These are phyloP conservation scores for Gallinago jamesoni DNA, from an alignment of 2,113 vertebrate species.

Conservation along the genomic window DNA sequence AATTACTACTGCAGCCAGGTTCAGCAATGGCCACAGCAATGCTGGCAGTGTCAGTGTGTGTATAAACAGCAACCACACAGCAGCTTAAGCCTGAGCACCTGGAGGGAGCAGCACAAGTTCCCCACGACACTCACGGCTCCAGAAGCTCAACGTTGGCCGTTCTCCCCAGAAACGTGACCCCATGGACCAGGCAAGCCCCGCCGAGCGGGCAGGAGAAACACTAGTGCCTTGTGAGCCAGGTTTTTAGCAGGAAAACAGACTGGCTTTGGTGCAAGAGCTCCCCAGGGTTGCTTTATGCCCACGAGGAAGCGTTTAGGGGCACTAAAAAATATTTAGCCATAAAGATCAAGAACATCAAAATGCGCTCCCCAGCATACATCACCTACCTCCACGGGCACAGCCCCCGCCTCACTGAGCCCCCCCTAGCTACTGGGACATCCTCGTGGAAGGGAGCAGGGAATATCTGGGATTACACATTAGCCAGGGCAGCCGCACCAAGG, in stretches of 20 bases:
- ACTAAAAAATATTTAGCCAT: not conserved
- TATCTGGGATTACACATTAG: slow-evolving; percentile 49
- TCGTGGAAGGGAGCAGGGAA: not conserved
- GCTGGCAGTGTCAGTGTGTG: rapidly evolving
- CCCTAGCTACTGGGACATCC: slow-evolving; percentile 26
- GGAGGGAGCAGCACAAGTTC: not conserved
- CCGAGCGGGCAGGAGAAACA: not conserved
- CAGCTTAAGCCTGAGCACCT: not conserved
- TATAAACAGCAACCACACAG: rapidly evolving
- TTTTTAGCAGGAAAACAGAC: not conserved
- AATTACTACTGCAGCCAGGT: too few species aligned
- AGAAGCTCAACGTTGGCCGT: rapidly evolving
- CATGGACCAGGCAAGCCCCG: too few species aligned
- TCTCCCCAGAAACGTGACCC: rapidly evolving
- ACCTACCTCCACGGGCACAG: not conserved
- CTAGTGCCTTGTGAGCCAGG: too few species aligned
- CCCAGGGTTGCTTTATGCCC: not conserved
- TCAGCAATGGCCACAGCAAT: rapidly evolving
- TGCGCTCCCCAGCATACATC: rapidly evolving
- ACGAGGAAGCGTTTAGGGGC: not conserved
- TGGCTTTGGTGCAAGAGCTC: not conserved
- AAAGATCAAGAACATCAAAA: not conserved
- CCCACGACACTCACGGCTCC: not conserved
- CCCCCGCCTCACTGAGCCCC: not conserved
- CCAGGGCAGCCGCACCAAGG: not conserved